Evolutionary conservation across 2,888 invertebrate genomes (phyloP), one percentile per base, ranked within the genome.

Genomic region (Philopedon plagiatum): DNA sequence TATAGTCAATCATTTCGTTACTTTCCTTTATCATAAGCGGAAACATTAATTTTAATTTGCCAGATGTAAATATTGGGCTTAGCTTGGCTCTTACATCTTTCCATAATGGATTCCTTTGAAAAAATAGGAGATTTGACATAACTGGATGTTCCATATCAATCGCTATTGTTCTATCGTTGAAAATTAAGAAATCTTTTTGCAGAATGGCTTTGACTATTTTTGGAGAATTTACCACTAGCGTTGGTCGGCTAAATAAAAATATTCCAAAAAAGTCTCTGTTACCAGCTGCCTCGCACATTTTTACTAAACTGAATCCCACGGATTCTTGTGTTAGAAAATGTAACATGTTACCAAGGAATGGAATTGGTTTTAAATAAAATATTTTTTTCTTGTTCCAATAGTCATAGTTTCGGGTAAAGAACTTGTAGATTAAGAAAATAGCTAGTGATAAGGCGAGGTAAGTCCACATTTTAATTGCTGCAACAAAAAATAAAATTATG

Each of bases 31-130:
- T 76, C 73, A 88, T 85, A n/a, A 87, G 78, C 0, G 84, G 84
- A 23, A 87, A 84, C 88, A 89, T 88, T 44, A 80, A 81, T 78
- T 87, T 89, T 65, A 90, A 81, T 79, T 89, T 90, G 18, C 87
- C 88, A 0, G 87, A 85, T 0, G 89, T 87, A 77, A 90, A 87
- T 0, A 87, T 86, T 0, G 89, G 89, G 0, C 88, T 86, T 29
- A 90, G 80, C 74, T 88, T 88, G 0, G 84, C 77, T 19, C 90
- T 82, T 13, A 88, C 78, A 32, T 82, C 82, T 77, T 86, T 88
- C 90, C 90, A 90, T 1, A 85, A 84, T 0, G 86, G 86, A 66
- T 87, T 87, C 69, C 85, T 86, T 63, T 87, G 76, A 1, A 85
- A 82, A 72, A 88, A 83, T 32, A 87, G 11, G 1, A 4, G 8